Base-by-base conservation (phyloP, 2,888 invertebrate species). In the Chalcis sispes region DNA sequence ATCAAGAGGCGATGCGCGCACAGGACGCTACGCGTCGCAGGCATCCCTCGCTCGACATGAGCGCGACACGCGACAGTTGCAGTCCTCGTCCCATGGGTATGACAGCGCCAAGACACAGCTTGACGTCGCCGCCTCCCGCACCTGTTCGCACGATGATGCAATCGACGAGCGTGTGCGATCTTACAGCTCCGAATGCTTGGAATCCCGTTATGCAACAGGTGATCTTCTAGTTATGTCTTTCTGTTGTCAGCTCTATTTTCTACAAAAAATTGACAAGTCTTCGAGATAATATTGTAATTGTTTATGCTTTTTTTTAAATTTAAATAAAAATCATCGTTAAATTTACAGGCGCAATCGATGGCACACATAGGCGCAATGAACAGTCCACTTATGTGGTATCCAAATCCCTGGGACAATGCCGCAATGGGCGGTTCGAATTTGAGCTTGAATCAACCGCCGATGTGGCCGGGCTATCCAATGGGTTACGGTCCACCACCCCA, bases 271-370 rank as follows among this genome's bases (percentile, higher is more conserved):
- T n/a, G n/a, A n/a, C n/a, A n/a, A n/a, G n/a, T n/a, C n/a, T n/a
- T n/a, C n/a, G n/a, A n/a, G n/a, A n/a, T n/a, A n/a, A n/a, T n/a
- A n/a, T n/a, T n/a, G n/a, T n/a, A n/a, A n/a, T n/a, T n/a, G n/a
- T 36, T 36, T 36, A 7, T 36, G 36, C 10, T 36, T 7, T 36
- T 36, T 10, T 36, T 10, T 36, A 36, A n/a, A n/a, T n/a, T 36
- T 36, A 36, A 10, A 36, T 36, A 10, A 10, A 7, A 36, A n/a
- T n/a, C n/a, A n/a, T 36, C 10, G 4, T 36, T 36, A 4, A 36
- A 36, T 13, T 13, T 42, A 8, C 83, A 94, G 93, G 92, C 93
- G 0, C 94, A 94, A 82, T 94, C 94, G 0, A 91, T 93, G 91
- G 93, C 93, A 0, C 93, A 94, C 65, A 84, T 94, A 7, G 72